Evolutionary conservation across 2,113 vertebrate genomes (phyloP).

Genomic region (Thomomys bottae): DNA sequence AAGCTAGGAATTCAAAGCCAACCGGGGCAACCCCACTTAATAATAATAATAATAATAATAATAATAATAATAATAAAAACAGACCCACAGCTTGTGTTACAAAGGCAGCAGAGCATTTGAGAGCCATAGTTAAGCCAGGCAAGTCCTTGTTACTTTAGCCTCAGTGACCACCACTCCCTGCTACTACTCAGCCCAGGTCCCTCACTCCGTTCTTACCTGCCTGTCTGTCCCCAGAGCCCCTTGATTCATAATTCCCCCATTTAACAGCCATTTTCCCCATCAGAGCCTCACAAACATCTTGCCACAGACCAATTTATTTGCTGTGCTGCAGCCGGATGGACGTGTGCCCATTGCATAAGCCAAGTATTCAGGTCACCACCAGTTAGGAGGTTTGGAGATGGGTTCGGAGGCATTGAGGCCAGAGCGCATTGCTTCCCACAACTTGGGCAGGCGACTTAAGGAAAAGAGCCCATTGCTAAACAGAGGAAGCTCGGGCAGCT

Average conservation of each 20-base stretch:
- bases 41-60: too few relatives aligned
- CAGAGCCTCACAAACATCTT: neutral
- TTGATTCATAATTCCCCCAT: neutral
- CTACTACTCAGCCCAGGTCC: neutral
- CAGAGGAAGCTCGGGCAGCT: conserved; percentile 60
- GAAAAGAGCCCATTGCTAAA: conserved; percentile 54
- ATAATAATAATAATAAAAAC: neutral
- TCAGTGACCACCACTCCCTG: neutral
- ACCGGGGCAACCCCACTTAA: neutral
- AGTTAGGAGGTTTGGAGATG: conserved; percentile 56
- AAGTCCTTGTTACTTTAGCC: neutral
- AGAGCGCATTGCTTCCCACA: conserved; percentile 66
- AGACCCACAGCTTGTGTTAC: neutral
- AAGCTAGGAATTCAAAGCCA: neutral
- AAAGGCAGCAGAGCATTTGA: neutral
- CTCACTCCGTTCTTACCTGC: neutral
- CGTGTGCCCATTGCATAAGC: accelerated
- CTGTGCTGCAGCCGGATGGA: neutral
- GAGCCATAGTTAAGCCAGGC: neutral
- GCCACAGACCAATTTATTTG: conserved; percentile 70
- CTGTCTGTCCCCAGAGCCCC: neutral
- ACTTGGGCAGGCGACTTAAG: conserved; percentile 62
- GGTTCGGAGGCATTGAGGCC: neutral
- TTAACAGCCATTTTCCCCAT: neutral
- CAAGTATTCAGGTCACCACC: conserved; percentile 50